Percentiles rank a stretch among this genome's conserved stretches.
Evolutionary conservation across 2,888 invertebrate species (phyloP).

Genomic region (Macrosiphum euphorbiae): DNA sequence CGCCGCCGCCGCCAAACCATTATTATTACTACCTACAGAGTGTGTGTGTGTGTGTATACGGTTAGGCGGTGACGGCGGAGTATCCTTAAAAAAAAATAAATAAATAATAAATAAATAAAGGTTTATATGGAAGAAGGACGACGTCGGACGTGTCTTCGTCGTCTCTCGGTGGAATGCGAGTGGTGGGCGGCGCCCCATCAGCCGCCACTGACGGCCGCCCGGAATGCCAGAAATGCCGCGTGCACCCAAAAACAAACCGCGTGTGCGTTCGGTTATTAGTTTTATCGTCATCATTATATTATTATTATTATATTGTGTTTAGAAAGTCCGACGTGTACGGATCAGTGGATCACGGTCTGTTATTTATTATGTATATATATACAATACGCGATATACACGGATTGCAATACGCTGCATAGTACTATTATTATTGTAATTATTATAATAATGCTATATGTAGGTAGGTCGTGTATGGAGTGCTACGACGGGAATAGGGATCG

Average conservation of each 20-base stretch:
- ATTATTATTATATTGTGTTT: conserved; percentile 16
- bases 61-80: conserved; percentile 27
- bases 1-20: conserved; percentile 39
- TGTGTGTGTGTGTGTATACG: background rate
- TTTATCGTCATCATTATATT: conserved; percentile 37
- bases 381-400: background rate
- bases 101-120: conserved; percentile 48
- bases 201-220: conserved; percentile 53
- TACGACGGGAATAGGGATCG: background rate
- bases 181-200: conserved; percentile 63
- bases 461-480: background rate
- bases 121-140: conserved; percentile 38
- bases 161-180: conserved; percentile 57
- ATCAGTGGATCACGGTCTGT: background rate
- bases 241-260: conserved; percentile 19
- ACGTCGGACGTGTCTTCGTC: conserved; percentile 33
- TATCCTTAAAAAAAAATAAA: conserved; percentile 57
- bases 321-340: conserved; percentile 23
- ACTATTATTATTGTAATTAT: background rate
- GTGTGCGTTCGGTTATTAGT: conserved; percentile 40
- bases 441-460: background rate
- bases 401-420: background rate
- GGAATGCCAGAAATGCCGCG: conserved; percentile 58
- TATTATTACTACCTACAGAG: conserved; percentile 13
- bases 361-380: background rate